Base-by-base conservation (phyloP, 2,113 vertebrate species). In the Orthonyx spaldingii region DNA sequence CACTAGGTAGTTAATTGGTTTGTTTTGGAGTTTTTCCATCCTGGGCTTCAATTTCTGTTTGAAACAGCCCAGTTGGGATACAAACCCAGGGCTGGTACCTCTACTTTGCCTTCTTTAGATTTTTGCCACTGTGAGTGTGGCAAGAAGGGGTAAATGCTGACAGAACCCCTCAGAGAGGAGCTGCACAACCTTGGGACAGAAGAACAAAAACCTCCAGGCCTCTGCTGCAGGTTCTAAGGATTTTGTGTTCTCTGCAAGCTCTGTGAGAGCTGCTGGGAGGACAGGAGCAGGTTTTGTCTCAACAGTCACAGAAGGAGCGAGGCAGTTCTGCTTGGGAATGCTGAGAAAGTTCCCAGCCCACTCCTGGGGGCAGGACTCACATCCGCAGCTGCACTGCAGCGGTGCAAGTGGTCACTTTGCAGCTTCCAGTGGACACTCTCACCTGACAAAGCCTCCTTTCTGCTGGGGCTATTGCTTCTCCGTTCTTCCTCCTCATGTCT, bases 281-380 rank as follows among this genome's bases (percentile, higher is more conserved):
- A 64, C 27, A 80, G 35, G 49, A 68, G 33, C 28, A 66, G 53
- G 26, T 68, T 72, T 55, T 13, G 3, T 49, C 56, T 64, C 5
- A 4, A 3, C 22, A 47, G 22, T 27, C n/a, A 28, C 0, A 0
- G 26, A 66, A 15, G 20, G 39, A 88, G 12, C 0, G 2, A 61
- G 84, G 35, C 22, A 83, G 16, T 14, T 63, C 49, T 59, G 17
- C 27, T 46, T 79, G 63, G 59, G 37, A 76, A 33, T 16, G 47
- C 35, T 74, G 60, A 87, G 69, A 23, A 69, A 47, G 18, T 39
- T 84, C 28, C 28, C 37, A 80, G 66, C n/a, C 23, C 0, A 0
- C 0, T 0, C 33, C 46, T 71, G 13, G n/a, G 44, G 49, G 5
- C 39, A 69, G 61, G 49, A 64, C 0, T 0, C 37, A 42, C 11